These are phyloP conservation scores for Himalopsyche japonica DNA, from an alignment of 2,888 invertebrate species.

Conservation along the genomic window DNA sequence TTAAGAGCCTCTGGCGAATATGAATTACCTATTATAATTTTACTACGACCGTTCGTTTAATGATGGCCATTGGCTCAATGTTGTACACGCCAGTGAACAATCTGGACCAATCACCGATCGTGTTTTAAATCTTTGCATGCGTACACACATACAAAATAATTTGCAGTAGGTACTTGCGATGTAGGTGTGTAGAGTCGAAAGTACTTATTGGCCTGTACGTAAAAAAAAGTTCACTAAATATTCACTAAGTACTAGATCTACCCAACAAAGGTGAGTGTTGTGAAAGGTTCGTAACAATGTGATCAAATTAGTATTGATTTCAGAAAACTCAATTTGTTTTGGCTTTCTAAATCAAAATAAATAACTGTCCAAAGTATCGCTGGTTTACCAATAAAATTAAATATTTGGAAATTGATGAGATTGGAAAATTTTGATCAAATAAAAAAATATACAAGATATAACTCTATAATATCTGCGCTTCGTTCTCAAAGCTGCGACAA, in stretches of 20 bases:
- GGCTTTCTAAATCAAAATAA: no score
- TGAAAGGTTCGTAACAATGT: not conserved
- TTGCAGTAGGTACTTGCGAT: not conserved
- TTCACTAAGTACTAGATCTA: not conserved
- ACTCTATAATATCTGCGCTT: no score
- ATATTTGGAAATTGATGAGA: no score
- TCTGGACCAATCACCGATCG: conserved; percentile 37
- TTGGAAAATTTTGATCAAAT: no score
- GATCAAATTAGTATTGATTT: no score
- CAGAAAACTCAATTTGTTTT: no score
- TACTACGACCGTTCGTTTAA: not conserved
- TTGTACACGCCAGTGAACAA: conserved; percentile 2
- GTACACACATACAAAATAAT: conserved; percentile 6
- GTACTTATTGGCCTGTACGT: not conserved
- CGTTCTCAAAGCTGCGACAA: no score
- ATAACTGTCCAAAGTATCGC: no score
- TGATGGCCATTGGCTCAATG: not conserved
- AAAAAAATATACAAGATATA: no score
- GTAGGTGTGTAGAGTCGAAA: not conserved
- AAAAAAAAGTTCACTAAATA: not conserved
- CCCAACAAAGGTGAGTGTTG: not conserved
- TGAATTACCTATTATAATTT: not conserved
- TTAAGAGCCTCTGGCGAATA: not conserved
- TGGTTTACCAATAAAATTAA: no score
- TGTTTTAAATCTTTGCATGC: conserved; percentile 21